Base-by-base conservation (phyloP, 1,140 invertebrate species). In the Mactra quadrangularis region DNA sequence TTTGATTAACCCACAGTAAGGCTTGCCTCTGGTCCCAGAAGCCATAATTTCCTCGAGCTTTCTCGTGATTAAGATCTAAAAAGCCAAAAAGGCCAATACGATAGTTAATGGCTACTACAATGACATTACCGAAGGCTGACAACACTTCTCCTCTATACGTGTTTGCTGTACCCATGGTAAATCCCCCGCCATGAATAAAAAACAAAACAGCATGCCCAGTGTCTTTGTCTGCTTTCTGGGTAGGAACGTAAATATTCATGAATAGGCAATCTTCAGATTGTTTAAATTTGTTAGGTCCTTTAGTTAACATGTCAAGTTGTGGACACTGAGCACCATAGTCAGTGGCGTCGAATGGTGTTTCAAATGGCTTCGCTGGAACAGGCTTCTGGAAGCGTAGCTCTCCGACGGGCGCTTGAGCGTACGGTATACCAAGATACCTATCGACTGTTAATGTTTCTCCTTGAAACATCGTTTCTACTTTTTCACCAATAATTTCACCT, bases 281-380 rank as follows among this genome's bases (percentile, higher is more conserved):
- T 19, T 71, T 45, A 13, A 75, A 64, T 45, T 82, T 74, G 1
- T 53, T 27, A 19, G 76, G 72, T 19, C 81, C 55, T 29, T 52
- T 57, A 53, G 45, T 35, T 27, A 95, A 94, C 7, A 97, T 95
- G 6, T 95, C 95, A 3, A 96, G 96, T 91, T 99, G 97, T 0
- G 97, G 97, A 94, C 98, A 99, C 0, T 97, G 96, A 4, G 97
- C 96, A 0, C 96, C 96, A 94, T 96, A 98, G 93, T 97, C 72
- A 27, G 87, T 89, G 1, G 90, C 90, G 86, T 89, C 92, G 22
- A 93, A 87, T 89, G 96, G 94, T 35, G 96, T 94, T 22, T 95
- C 95, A 97, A 97, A 98, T 64, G 94, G 45, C n/a, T 29, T 83
- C n/a, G 70, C 60, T 11, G 97, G 97, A 82, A 96, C 94, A 7